Evolutionary conservation across 2,797 vertebrate species (phyloP), one percentile per base, ranked within the genome.

Genomic region (Paramormyrops hopkinsi): DNA sequence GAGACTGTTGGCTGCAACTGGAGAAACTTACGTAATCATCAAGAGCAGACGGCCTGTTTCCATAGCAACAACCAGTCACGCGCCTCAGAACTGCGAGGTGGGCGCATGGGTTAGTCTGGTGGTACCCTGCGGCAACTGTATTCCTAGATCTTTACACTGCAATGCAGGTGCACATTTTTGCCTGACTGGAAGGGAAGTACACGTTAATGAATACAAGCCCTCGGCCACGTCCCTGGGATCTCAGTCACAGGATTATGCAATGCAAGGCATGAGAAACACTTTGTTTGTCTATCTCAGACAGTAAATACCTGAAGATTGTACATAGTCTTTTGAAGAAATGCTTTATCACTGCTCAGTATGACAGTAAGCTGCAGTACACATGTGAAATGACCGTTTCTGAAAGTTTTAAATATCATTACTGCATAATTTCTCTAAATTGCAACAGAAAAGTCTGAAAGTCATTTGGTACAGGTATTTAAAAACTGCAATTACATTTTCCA

Each of bases 1-100:
- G 44, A 85, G 25, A 29, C n/a, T n/a, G 29, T 44, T n/a, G 82
- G n/a, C 54, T 41, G 82, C 44, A 85, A 29, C 79, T 59, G 53
- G 56, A 65, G 59, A 59, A 53, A 25, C 25, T 86, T 89, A 73
- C 88, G 62, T 89, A 59, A 89, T n/a, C 54, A 29, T 65, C 25
- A 22, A 14, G 59, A 54, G 54, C 56, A 87, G 53, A 87, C 25
- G 48, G 48, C 83, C 22, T 51, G 83, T 85, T 51, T n/a, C 83
- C 83, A 85, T 85, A 46, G 83, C 11, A 85, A 85, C 83, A 85
- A 84, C 46, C 19, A 84, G 83, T 85, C 83, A 85, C 4, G 22
- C 25, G 48, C 22, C 83, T 53, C 48, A 46, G 83, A 53, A 51
- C 48, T 50, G 48, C 25, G 46, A 53, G 48, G 46, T 85, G 48